Base-by-base conservation (phyloP, 2,113 vertebrate genomes). In the Noctilio leporinus region DNA sequence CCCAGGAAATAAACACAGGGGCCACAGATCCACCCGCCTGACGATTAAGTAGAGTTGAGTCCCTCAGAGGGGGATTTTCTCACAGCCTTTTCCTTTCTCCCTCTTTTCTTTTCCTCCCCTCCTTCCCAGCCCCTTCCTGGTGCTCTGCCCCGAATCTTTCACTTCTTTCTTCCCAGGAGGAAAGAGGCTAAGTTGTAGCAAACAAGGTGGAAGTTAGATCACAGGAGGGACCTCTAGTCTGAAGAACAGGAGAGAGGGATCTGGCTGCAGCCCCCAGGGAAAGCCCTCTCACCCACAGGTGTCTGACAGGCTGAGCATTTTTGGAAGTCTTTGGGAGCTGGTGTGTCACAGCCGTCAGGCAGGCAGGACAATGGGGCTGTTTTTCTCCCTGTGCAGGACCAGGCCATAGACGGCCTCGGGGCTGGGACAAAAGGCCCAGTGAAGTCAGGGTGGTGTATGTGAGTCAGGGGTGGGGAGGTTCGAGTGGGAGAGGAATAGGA, bases 371-470 rank as follows among this genome's bases (percentile, higher is more conserved):
- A 97, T 96, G 87, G 81, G 64, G 57, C 57, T 45, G 82, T 97
- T 96, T 96, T 90, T 96, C 35, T 96, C 55, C 5, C 15, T 33
- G 30, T 1, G 3, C 77, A 87, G 69, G 77, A 72, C 75, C 72
- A 82, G 55, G 57, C 84, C 77, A 85, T 81, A 89, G 95, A 87
- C n/a, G 57, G 85, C 82, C 92, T 84, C 67, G 1, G 35, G 33
- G 57, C 69, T 33, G 10, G 28, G 73, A 96, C 96, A 97, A 97
- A 97, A 96, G 95, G 93, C 90, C 65, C 65, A 96, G 88, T 88
- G 93, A 97, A 72, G 89, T 84, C 51, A 59, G 62, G 59, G 47
- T 38, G 22, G 24, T 22, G 59, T 86, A 55, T 59, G 28, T 84
- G 91, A 80, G 49, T 57, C 28, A 10, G 22, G 17, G n/a, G 33